Percentiles rank a stretch among this genome's conserved stretches.
These are phyloP conservation scores for Hyposmocoma kahamanoa DNA, from an alignment of 1,140 invertebrate species.

Conservation along the genomic window DNA sequence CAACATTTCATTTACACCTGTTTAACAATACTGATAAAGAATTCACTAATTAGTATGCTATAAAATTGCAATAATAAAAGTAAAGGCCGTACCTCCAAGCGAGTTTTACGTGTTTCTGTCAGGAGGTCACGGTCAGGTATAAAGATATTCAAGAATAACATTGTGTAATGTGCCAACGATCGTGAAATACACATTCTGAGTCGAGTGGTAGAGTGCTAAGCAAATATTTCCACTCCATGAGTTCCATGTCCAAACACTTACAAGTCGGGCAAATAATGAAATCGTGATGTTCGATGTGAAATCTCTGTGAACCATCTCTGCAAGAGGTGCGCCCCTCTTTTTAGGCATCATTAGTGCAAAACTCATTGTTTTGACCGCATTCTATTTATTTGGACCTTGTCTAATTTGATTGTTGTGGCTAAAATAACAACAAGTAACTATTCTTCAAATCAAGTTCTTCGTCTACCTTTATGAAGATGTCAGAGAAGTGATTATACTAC, in stretches of 20 bases:
- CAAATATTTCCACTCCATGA: constrained; percentile 39
- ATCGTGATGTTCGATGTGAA: constrained; percentile 15
- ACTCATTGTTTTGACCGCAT: constrained; percentile 3
- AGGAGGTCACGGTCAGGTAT: constrained; percentile 2
- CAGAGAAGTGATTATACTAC: too few relatives aligned
- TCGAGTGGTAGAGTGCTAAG: constrained; percentile 29
- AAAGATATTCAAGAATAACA: neutral
- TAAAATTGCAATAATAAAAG: too few relatives aligned
- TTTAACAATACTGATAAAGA: too few relatives aligned
- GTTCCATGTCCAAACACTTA: constrained; percentile 27
- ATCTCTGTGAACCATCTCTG: constrained; percentile 16
- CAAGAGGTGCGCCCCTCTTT: constrained; percentile 9
- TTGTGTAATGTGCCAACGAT: neutral
- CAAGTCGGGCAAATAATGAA: constrained; percentile 29
- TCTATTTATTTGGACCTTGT: constrained; percentile 20
- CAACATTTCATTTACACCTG: too few relatives aligned
- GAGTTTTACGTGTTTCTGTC: neutral
- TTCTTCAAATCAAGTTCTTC: neutral
- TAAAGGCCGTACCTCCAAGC: too few relatives aligned
- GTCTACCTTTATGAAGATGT: neutral
- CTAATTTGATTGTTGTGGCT: constrained; percentile 10
- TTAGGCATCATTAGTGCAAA: neutral
- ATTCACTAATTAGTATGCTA: too few relatives aligned
- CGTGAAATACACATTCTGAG: too few relatives aligned
- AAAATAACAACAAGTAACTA: neutral